Evolutionary conservation across 2,113 vertebrate species (phyloP).

Genomic region (Corythornis vintsioides): DNA sequence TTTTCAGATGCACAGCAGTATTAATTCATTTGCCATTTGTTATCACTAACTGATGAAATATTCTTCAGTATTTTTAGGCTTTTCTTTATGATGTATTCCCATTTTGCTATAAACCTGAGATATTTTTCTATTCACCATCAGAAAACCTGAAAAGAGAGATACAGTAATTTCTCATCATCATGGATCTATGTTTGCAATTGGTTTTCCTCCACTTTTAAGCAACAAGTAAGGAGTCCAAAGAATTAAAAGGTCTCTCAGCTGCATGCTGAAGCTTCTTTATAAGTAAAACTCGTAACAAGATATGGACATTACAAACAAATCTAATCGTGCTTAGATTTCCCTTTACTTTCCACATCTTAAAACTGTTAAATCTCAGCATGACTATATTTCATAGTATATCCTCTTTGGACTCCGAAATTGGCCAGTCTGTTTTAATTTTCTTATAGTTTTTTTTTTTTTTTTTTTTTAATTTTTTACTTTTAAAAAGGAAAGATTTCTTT

Average conservation of each 20-base stretch:
- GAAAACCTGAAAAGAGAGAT: background rate
- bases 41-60: background rate
- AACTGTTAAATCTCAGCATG: background rate
- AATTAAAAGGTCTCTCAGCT: background rate
- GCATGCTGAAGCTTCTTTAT: background rate
- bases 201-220: background rate
- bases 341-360: slow-evolving; percentile 24
- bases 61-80: background rate
- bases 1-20: background rate
- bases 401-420: background rate
- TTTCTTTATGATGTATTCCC: background rate
- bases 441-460: background rate
- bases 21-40: background rate
- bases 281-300: background rate
- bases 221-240: background rate
- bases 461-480: background rate
- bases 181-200: background rate
- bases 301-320: background rate
- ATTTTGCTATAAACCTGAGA: background rate
- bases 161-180: background rate
- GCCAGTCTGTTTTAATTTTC: background rate
- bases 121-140: background rate
- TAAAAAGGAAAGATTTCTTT: too few species aligned
- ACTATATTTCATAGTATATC: background rate
- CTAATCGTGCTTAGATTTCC: background rate